Evolutionary conservation across 1,140 invertebrate species (phyloP), one percentile per base, ranked within the genome.

Genomic region (Tigriopus japonicus): DNA sequence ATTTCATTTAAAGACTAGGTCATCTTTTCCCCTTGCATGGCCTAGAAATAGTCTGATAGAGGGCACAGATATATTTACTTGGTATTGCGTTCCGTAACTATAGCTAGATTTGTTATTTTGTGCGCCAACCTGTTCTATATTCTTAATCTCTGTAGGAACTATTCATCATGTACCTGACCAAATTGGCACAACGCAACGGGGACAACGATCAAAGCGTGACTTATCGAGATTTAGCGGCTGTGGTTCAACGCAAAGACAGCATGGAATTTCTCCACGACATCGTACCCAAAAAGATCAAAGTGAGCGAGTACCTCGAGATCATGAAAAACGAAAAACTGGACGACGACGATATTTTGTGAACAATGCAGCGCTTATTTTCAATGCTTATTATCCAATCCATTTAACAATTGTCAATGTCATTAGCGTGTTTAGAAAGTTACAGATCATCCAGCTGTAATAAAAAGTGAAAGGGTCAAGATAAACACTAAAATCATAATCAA

Each of bases 241-340:
- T 61, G 15, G 59, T 61, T 9, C 17, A 35, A 35, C 43, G 51
- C 21, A 61, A 61, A 28, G 49, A 53, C 13, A 24, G 17, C 9
- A 54, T 61, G 49, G 59, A 61, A 19, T 61, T 61, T 40, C 49
- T 61, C 3, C 59, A 61, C 14, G 59, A 61, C 23, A 61, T 61
- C 40, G 43, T 61, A n/a, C 59, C 59, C 28, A 61, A 61, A 21
- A 61, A 61, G 51, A 61, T 61, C 9, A 61, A 56, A 17, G 52
- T 35, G 35, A n/a, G 42, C 14, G 59, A 61, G 51, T 61, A 61
- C 49, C 51, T 61, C 1, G 35, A 54, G 15, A 17, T 61, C 6
- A 53, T 61, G 49, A 40, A 61, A 35, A 53, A 61, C n/a, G 59
- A 61, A 61, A 40, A 58, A 58, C n/a, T 15, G 15, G 53, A 55